Percentiles rank a stretch among this genome's conserved stretches.
Conservation (phyloP, 2,888 invertebrate species). For the Galerucella calmariensis region DNA sequence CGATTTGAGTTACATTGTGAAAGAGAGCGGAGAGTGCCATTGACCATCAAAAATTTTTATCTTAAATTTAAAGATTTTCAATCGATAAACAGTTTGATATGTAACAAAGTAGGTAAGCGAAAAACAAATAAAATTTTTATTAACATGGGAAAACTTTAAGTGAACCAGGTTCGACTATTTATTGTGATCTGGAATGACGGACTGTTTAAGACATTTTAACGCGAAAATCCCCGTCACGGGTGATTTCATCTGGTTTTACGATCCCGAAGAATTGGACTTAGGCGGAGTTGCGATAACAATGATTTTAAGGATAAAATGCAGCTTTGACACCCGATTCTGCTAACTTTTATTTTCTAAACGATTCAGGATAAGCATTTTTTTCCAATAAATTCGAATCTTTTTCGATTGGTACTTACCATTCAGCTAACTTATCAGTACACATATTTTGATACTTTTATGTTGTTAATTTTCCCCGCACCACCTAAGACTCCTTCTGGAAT, state of each 20-base stretch:
- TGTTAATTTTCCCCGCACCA: slow-evolving; percentile 14
- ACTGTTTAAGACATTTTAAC: not conserved
- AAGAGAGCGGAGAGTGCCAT: too few species aligned
- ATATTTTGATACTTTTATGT: slow-evolving; percentile 35
- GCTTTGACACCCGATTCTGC: not conserved
- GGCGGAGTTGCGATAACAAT: not conserved
- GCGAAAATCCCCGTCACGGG: not conserved
- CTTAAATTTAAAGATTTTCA: too few species aligned
- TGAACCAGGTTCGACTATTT: not conserved
- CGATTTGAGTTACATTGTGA: too few species aligned
- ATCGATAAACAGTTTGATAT: too few species aligned
- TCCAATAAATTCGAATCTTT: not conserved
- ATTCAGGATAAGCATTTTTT: not conserved
- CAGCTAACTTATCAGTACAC: slow-evolving; percentile 52
- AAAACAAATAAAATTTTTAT: too few species aligned
- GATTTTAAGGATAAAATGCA: not conserved
- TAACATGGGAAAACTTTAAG: too few species aligned
- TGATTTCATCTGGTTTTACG: not conserved
- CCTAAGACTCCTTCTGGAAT: slow-evolving; percentile 29
- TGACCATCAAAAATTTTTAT: too few species aligned
- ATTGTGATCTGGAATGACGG: not conserved
- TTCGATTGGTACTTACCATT: slow-evolving; percentile 12
- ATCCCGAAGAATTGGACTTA: not conserved
- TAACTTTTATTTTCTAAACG: not conserved
- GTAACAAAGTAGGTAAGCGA: too few species aligned